Evolutionary conservation across 2,113 vertebrate species (phyloP).

Genomic region (Turnix velox): DNA sequence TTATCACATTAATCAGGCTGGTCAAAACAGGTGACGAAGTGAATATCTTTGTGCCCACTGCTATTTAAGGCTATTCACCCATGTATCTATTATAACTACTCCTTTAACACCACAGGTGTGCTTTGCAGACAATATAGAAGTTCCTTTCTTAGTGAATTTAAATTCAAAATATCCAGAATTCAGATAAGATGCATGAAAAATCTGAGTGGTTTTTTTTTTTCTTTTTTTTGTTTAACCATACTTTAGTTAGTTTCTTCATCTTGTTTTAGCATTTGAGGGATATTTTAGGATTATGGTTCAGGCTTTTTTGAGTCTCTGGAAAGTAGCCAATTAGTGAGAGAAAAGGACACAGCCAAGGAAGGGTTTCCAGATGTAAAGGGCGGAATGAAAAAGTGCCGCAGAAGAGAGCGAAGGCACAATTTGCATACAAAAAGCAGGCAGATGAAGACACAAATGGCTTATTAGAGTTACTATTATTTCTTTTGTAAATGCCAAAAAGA

Average conservation of each 20-base stretch:
- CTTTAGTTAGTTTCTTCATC: slow-evolving; percentile 4
- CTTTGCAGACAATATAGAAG: not conserved
- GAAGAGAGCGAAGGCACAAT: not conserved
- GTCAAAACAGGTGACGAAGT: slow-evolving; percentile 40
- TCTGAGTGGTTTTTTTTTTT: accelerated
- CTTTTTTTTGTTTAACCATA: not conserved
- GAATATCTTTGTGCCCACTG: slow-evolving; percentile 30
- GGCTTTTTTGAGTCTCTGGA: not conserved
- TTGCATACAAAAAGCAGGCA: not conserved
- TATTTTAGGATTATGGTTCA: slow-evolving; percentile 20
- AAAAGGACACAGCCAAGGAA: not conserved
- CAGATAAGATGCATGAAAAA: not conserved
- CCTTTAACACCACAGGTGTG: slow-evolving; percentile 43
- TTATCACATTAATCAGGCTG: slow-evolving; percentile 12
- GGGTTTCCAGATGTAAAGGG: slow-evolving; percentile 3
- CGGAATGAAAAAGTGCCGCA: not conserved
- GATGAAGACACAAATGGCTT: slow-evolving; percentile 3
- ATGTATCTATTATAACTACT: not conserved
- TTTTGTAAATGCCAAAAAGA: not conserved
- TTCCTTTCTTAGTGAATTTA: not conserved
- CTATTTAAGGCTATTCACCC: slow-evolving; percentile 30
- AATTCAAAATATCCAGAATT: not conserved
- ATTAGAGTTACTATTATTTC: not conserved
- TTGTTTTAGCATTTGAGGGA: slow-evolving; percentile 12
- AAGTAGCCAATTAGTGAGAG: slow-evolving; percentile 20